Conservation (phyloP, 1,140 invertebrate species). For the Helicoverpa zea region DNA sequence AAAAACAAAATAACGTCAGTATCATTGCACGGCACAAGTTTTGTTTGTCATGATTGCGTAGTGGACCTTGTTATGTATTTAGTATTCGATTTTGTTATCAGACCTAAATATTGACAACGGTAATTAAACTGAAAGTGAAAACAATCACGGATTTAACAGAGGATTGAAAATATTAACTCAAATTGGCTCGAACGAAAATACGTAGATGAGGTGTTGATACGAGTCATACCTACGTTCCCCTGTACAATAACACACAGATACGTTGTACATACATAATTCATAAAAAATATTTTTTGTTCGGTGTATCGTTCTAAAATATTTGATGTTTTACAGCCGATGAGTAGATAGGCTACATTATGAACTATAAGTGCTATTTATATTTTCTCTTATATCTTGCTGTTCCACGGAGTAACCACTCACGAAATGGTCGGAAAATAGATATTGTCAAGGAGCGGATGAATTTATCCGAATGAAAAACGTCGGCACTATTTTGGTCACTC, state of each 20-base stretch:
- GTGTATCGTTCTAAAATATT: background rate
- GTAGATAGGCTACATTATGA: background rate
- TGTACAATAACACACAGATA: too few relatives aligned
- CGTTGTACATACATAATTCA: too few relatives aligned
- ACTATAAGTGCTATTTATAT: slow-evolving; percentile 49
- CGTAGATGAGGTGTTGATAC: too few relatives aligned
- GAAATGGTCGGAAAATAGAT: slow-evolving; percentile 67
- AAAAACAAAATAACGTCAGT: slow-evolving; percentile 51
- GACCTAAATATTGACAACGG: slow-evolving; percentile 2
- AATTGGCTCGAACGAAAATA: too few relatives aligned
- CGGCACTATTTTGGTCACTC: slow-evolving; percentile 78
- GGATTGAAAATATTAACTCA: too few relatives aligned
- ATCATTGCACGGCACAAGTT: background rate
- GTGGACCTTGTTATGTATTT: background rate
- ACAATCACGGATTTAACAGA: too few relatives aligned
- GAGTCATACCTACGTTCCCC: too few relatives aligned
- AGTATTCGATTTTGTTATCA: slow-evolving; percentile 2
- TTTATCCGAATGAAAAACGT: slow-evolving; percentile 66
- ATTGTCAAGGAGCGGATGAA: slow-evolving; percentile 64
- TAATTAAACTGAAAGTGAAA: background rate
- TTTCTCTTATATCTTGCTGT: slow-evolving; percentile 48
- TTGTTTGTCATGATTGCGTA: slow-evolving; percentile 22
- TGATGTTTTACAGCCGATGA: background rate
- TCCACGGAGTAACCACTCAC: slow-evolving; percentile 53
- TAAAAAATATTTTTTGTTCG: background rate